Conservation (phyloP, 2,113 vertebrate species). For the Burhinus bistriatus region DNA sequence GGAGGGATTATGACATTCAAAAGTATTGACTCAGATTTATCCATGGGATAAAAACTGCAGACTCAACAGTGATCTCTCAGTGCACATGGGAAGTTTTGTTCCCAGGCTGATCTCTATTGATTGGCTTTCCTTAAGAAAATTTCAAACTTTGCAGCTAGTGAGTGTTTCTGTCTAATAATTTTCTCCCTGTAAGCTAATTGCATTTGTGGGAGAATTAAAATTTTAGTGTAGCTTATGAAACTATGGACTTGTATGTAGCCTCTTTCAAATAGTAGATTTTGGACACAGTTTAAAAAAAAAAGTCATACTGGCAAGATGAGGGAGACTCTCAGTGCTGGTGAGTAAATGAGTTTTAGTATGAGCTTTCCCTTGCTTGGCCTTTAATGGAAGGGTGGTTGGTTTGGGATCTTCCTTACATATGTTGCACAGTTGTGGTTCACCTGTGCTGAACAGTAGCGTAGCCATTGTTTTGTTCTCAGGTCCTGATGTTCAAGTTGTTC, state of each 20-base stretch:
- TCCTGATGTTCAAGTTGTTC: not conserved
- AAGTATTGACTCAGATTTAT: slow-evolving; percentile 38
- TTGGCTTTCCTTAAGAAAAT: slow-evolving; percentile 27
- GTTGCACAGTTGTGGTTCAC: not conserved
- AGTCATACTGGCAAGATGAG: not conserved
- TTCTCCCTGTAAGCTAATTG: not conserved
- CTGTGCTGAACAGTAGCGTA: not conserved
- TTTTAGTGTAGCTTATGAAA: not conserved
- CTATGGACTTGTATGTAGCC: not conserved
- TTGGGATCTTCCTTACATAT: not conserved
- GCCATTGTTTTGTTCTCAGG: not conserved
- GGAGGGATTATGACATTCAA: slow-evolving; percentile 30
- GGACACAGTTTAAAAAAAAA: not conserved
- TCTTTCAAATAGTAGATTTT: not conserved
- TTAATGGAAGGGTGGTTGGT: not conserved
- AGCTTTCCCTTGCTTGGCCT: not conserved
- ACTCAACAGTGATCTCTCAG: slow-evolving; percentile 20
- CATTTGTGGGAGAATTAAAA: not conserved
- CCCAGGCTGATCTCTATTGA: not conserved
- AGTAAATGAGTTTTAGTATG: not conserved
- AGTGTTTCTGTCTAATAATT: not conserved
- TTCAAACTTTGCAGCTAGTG: not conserved
- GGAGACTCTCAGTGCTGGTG: not conserved
- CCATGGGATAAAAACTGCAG: slow-evolving; percentile 34
- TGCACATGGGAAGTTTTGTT: not conserved